These are phyloP conservation scores for Osmerus eperlanus DNA, from an alignment of 2,113 vertebrate genomes.

Conservation along the genomic window DNA sequence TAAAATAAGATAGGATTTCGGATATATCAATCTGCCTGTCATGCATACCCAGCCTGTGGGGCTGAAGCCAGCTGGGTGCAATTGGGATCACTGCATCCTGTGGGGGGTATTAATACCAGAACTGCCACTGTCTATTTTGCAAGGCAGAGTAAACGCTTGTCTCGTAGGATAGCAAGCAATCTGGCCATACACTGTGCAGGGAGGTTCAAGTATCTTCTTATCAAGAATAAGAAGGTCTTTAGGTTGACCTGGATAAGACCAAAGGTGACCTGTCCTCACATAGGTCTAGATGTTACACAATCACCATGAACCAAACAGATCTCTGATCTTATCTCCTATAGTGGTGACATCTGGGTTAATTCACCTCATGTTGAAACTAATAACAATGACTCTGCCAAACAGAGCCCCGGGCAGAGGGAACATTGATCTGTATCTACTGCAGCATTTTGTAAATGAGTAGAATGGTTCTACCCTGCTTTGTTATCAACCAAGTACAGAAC, in stretches of 20 bases:
- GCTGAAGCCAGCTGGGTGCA: conserved; percentile 1
- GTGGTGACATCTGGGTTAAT: background rate
- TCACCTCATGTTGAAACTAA: background rate
- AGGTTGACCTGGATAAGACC: too few relatives aligned
- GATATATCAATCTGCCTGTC: background rate
- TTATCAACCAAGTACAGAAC: too few relatives aligned
- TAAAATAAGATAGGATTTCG: too few relatives aligned
- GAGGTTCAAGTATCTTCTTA: too few relatives aligned
- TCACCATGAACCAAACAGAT: too few relatives aligned
- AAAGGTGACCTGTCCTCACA: too few relatives aligned
- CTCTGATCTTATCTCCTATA: too few relatives aligned
- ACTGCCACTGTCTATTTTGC: background rate
- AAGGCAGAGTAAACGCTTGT: background rate
- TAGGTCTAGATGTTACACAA: too few relatives aligned
- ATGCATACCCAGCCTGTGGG: background rate
- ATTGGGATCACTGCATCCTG: background rate
- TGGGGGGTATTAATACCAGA: background rate
- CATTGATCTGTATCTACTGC: conserved; percentile 1
- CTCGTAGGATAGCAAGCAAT: too few relatives aligned
- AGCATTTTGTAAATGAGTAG: background rate
- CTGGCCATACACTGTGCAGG: too few relatives aligned
- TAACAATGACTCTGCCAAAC: background rate
- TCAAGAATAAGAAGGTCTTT: too few relatives aligned
- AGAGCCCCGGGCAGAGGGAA: background rate
- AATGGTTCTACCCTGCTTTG: background rate